Evolutionary conservation across 2,797 vertebrate genomes (phyloP).

Genomic region (Oreochromis mossambicus): DNA sequence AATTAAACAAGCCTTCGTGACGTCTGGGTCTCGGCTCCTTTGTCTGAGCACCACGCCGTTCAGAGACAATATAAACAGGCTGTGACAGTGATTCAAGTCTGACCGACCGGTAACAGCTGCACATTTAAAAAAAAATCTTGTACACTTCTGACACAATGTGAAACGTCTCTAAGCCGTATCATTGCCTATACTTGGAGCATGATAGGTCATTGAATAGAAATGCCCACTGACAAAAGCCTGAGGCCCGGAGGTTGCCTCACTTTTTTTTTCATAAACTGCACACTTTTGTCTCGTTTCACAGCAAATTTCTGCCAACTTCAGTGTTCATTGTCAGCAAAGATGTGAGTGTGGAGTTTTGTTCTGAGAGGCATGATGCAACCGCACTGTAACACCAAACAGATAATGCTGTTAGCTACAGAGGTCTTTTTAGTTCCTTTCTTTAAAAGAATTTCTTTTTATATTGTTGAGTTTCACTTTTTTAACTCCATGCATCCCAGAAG

Average conservation of each 20-base stretch:
- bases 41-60: slow-evolving; percentile 4
- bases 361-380: slow-evolving; percentile 83
- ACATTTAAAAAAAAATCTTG: not conserved
- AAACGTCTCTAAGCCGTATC: slow-evolving; percentile 56
- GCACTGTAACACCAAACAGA: slow-evolving; percentile 81
- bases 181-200: slow-evolving; percentile 45
- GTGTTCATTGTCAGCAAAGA: slow-evolving; percentile 83
- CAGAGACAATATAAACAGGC: slow-evolving; percentile 28
- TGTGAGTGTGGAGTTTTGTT: slow-evolving; percentile 77
- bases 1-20: slow-evolving; percentile 25
- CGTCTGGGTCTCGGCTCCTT: slow-evolving; percentile 8
- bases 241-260: slow-evolving; percentile 77
- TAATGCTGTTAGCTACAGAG: slow-evolving; percentile 80
- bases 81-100: slow-evolving; percentile 33
- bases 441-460: slow-evolving; percentile 76
- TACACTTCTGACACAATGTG: slow-evolving; percentile 49
- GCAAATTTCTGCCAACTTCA: slow-evolving; percentile 82
- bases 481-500: slow-evolving; percentile 62
- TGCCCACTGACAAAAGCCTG: slow-evolving; percentile 74
- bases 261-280: slow-evolving; percentile 74
- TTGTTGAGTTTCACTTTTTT: slow-evolving; percentile 79
- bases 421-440: slow-evolving; percentile 78
- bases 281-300: slow-evolving; percentile 79
- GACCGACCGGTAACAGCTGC: slow-evolving; percentile 28
- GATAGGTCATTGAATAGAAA: slow-evolving; percentile 69